Evolutionary conservation across 2,797 vertebrate genomes (phyloP).

Genomic region (Pitangus sulphuratus): DNA sequence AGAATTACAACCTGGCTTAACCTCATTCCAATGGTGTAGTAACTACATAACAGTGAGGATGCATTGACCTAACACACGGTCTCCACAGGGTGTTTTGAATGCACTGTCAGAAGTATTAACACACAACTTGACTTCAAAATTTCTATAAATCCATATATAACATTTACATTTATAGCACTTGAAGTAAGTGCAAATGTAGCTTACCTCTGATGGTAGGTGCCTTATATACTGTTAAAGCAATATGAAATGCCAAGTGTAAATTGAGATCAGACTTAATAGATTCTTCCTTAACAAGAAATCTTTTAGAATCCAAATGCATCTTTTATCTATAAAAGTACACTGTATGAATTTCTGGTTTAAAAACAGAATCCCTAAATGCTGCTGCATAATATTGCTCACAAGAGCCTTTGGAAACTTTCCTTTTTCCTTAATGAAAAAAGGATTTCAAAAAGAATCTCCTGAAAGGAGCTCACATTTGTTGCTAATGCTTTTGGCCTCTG

Average conservation of each 20-base stretch:
- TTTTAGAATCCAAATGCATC: neutral
- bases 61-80: neutral
- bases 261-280: neutral
- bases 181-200: neutral
- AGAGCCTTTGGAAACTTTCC: neutral
- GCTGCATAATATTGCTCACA: neutral
- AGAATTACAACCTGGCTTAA: neutral
- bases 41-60: neutral
- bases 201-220: neutral
- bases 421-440: neutral
- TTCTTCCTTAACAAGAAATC: neutral
- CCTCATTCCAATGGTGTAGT: neutral
- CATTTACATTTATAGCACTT: neutral
- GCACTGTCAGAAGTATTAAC: neutral
- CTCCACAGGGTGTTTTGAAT: neutral
- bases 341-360: neutral
- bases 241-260: neutral
- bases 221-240: neutral
- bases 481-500: constrained; percentile 5
- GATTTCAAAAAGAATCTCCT: neutral
- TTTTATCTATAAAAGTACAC: neutral
- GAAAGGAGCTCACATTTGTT: neutral
- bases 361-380: neutral
- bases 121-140: neutral
- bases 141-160: neutral